Base-by-base conservation (phyloP, 1,140 invertebrate genomes). In the Zaprionus vittiger region DNA sequence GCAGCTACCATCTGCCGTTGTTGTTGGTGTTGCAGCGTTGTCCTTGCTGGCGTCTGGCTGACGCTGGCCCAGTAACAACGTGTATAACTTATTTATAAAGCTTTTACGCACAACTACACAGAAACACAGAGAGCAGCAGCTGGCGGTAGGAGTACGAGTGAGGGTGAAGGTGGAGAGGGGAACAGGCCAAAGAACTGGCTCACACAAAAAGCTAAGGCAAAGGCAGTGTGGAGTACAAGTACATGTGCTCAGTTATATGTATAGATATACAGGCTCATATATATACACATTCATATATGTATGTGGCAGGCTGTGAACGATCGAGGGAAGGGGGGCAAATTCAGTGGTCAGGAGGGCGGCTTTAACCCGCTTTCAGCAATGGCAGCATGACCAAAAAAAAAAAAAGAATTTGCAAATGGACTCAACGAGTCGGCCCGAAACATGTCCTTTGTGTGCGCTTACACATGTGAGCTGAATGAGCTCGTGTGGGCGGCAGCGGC, bases 81-180 rank as follows among this genome's bases (percentile, higher is more conserved):
- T 84, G 79, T 81, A 90, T 89, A 81, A 89, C 84, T 89, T 89
- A 89, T 89, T 90, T 90, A 90, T 90, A 90, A 84, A 79, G 81
- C 84, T 90, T 90, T 89, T 90, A 90, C 84, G 85, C 85, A 90
- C 79, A 90, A 89, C 77, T 89, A 90, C 81, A 79, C 79, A 70
- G 77, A 81, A 37, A 63, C 24, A 63, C 41, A 44, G 9, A 47
- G n/a, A 12, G 26, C 15, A 56, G 26, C 38, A 52, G 26, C n/a
- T 37, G 49, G 26, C 2, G 41, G 14, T 26, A 2, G 12, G 28
- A 41, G 14, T 7, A 14, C 1, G 6, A 65, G 14, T 5, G 28
- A 52, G 15, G 26, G 47, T 49, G 66, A 38, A 55, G 38, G 37
- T 26, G 52, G n/a, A 56, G 20, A 15, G 24, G 28, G 56, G 22